Conservation (phyloP, 1,140 invertebrate species). For the Pseudomyrmex pallidus region DNA sequence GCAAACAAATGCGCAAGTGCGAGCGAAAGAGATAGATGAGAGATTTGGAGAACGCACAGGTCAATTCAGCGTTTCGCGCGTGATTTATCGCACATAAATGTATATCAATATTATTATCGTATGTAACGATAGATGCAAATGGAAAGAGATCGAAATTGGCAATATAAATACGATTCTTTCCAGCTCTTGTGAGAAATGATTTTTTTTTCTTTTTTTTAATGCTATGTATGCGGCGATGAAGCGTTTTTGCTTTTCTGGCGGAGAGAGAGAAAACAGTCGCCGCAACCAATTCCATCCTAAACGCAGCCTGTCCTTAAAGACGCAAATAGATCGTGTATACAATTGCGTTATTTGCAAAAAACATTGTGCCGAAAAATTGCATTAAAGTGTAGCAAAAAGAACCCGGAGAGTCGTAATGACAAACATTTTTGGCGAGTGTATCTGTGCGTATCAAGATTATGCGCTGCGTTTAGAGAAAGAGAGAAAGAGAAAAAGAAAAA, state of each 20-base stretch:
- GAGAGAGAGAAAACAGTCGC: not conserved
- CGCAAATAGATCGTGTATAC: not conserved
- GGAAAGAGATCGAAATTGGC: not conserved
- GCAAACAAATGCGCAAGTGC: slow-evolving; percentile 52
- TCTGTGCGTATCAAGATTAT: slow-evolving; percentile 25
- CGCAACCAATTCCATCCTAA: slow-evolving; percentile 13
- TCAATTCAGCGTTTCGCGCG: not conserved
- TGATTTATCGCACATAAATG: too few relatives aligned
- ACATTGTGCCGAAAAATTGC: slow-evolving; percentile 36
- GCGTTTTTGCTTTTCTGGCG: not conserved
- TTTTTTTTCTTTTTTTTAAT: not conserved
- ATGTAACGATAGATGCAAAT: too few relatives aligned
- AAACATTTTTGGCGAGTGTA: slow-evolving; percentile 23
- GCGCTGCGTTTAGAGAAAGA: slow-evolving; percentile 44
- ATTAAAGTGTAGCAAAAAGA: slow-evolving; percentile 22
- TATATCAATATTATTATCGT: too few relatives aligned
- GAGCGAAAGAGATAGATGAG: slow-evolving; percentile 68
- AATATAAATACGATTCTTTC: not conserved
- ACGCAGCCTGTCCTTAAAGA: slow-evolving; percentile 15
- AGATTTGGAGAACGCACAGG: slow-evolving; percentile 48
- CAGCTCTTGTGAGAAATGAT: not conserved
- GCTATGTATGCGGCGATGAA: not conserved
- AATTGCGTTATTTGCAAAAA: slow-evolving; percentile 13
- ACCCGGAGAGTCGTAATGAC: not conserved
- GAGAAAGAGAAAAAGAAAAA: not conserved